Percentiles rank a stretch among this genome's conserved stretches.
Conservation (phyloP, 2,113 vertebrate species). For the Gadus macrocephalus region DNA sequence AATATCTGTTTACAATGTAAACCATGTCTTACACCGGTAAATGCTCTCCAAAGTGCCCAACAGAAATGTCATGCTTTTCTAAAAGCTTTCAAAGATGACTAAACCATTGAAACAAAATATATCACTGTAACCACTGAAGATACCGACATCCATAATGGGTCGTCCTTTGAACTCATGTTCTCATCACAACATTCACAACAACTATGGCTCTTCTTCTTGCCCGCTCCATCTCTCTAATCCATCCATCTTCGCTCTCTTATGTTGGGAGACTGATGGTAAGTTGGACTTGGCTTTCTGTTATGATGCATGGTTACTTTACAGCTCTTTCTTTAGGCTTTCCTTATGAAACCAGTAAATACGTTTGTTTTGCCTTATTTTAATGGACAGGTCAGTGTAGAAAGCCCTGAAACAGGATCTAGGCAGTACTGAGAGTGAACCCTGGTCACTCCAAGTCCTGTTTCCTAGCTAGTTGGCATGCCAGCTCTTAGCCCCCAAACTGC, state of each 20-base stretch:
- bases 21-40: not conserved
- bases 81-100: not conserved
- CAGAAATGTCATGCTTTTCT: not conserved
- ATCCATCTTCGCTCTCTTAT: constrained; percentile 46
- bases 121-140: too few species aligned
- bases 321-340: not conserved
- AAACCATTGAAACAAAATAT: constrained; percentile 3
- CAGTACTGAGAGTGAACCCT: too few species aligned
- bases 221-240: constrained; percentile 42
- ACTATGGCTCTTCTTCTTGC: constrained; percentile 19
- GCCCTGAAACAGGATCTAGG: too few species aligned
- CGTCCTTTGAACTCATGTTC: not conserved
- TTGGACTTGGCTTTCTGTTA: constrained; percentile 20
- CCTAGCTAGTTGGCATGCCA: too few species aligned
- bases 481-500: too few species aligned
- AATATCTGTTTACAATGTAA: not conserved
- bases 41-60: not conserved
- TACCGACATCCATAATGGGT: too few species aligned
- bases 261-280: constrained; percentile 56
- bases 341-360: not conserved
- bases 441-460: too few species aligned
- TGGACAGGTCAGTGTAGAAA: not conserved
- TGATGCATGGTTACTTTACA: constrained; percentile 24
- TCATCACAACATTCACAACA: constrained; percentile 32
- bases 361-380: too few species aligned